These are phyloP conservation scores for Hippopotamyrus pictus DNA, from an alignment of 2,797 vertebrate species.

Conservation along the genomic window DNA sequence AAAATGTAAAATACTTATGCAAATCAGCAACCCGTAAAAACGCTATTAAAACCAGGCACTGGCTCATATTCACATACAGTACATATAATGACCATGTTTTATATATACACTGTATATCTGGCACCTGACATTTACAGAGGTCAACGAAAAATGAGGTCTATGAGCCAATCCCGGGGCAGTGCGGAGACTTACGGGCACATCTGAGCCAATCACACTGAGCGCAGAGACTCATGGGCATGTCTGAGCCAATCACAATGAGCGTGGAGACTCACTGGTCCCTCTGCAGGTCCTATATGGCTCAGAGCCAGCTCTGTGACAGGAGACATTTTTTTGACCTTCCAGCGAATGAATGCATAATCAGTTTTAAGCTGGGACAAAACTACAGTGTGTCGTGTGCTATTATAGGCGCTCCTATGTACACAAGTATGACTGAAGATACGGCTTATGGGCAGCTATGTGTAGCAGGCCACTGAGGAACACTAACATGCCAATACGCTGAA, in stretches of 20 bases:
- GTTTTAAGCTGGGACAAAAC: not conserved
- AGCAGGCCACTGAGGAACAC: not conserved
- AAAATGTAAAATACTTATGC: not conserved
- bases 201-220: not conserved
- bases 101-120: not conserved
- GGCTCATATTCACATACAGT: not conserved
- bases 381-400: not conserved
- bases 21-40: not conserved
- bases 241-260: not conserved
- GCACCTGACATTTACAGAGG: not conserved
- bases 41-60: not conserved
- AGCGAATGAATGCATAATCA: not conserved
- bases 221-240: not conserved
- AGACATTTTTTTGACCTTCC: not conserved
- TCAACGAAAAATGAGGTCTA: not conserved
- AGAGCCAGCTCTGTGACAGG: slow-evolving; percentile 7
- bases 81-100: not conserved
- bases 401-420: not conserved
- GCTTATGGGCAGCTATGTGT: not conserved
- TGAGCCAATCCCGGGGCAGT: not conserved
- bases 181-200: not conserved
- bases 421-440: not conserved
- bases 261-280: not conserved
- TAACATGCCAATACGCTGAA: not conserved
- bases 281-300: not conserved